These are phyloP conservation scores for Scarus forsteni DNA, from an alignment of 2,797 vertebrate species.

Conservation along the genomic window DNA sequence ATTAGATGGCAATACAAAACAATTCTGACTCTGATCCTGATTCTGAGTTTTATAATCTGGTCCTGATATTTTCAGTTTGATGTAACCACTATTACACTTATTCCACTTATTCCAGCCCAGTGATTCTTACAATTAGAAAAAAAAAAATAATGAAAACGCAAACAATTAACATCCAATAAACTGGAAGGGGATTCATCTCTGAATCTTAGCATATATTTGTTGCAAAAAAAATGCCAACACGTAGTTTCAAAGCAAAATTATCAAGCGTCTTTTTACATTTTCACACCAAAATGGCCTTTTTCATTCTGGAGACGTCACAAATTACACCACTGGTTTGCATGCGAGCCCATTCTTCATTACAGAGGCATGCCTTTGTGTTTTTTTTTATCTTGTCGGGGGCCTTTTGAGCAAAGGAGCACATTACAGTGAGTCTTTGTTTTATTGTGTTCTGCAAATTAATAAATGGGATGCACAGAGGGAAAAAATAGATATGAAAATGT, in stretches of 20 bases:
- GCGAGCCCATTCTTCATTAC: slow-evolving; percentile 73
- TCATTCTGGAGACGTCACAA: slow-evolving; percentile 62
- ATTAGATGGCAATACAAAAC: no score
- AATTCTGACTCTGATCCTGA: no score
- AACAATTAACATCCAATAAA: no score
- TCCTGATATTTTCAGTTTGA: no score
- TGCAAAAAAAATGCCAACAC: slow-evolving; percentile 38
- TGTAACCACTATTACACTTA: no score
- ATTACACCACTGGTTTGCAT: slow-evolving; percentile 67
- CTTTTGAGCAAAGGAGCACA: slow-evolving; percentile 84
- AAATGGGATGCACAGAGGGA: slow-evolving; percentile 84
- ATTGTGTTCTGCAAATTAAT: slow-evolving; percentile 91
- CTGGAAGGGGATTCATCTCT: no score
- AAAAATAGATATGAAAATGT: slow-evolving; percentile 88
- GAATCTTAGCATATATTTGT: slow-evolving; percentile 39
- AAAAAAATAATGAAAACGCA: no score
- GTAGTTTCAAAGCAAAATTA: slow-evolving; percentile 49
- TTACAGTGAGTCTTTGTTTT: slow-evolving; percentile 86
- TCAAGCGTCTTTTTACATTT: slow-evolving; percentile 49
- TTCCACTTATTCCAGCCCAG: no score
- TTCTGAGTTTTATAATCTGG: no score
- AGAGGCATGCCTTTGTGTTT: slow-evolving; percentile 74
- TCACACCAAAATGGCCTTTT: slow-evolving; percentile 64
- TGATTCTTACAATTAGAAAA: no score
- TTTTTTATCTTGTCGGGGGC: slow-evolving; percentile 77